phyloP scores from a whole-genome alignment of 2,797 vertebrate genomes.

The Myoxocephalus aenaeus region DNA sequence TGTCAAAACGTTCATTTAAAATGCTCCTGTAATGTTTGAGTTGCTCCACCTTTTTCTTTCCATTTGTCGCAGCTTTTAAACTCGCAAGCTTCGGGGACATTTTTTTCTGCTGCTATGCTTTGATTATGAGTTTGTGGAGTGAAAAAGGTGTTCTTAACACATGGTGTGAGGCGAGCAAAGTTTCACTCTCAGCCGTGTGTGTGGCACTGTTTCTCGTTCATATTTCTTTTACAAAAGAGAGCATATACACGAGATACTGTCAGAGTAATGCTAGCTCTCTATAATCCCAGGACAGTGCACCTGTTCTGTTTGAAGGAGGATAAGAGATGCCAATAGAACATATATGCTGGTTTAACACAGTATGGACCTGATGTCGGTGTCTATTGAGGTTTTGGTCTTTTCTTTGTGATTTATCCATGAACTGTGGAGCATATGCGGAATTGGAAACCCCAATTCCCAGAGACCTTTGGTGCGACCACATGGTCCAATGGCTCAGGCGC shows the following conservation, averaged over 20 bases:
- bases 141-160: not conserved
- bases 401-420: too few relatives aligned
- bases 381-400: not conserved
- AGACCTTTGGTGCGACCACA: not conserved
- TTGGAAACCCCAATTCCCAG: not conserved
- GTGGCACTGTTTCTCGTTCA: slow-evolving; percentile 10
- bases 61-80: not conserved
- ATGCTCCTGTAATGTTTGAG: not conserved
- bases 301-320: not conserved
- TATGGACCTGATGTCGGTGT: not conserved
- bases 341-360: not conserved
- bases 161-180: not conserved
- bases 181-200: slow-evolving; percentile 8
- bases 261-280: not conserved
- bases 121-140: slow-evolving; percentile 13
- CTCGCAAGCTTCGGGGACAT: not conserved
- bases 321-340: not conserved
- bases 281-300: not conserved
- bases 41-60: slow-evolving; percentile 6
- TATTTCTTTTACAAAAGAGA: not conserved
- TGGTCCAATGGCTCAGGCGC: not conserved
- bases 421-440: not conserved
- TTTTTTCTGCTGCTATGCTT: not conserved
- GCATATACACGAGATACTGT: not conserved
- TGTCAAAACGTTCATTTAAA: slow-evolving; percentile 43